phyloP scores from a whole-genome alignment of 2,113 vertebrate genomes.

The Dromaius novaehollandiae region DNA sequence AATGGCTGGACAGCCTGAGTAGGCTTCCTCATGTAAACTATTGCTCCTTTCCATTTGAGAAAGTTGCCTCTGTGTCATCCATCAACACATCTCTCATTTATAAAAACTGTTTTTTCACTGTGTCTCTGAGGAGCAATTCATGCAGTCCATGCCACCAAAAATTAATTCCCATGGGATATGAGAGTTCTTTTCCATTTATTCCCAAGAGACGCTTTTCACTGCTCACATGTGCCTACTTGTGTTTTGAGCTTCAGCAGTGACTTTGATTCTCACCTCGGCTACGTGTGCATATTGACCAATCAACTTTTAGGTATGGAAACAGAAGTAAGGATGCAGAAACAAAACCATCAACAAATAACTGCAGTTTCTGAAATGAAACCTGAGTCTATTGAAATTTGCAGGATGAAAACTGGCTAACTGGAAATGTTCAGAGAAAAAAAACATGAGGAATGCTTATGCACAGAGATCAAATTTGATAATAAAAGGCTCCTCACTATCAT shows the following conservation, averaged over 20 bases:
- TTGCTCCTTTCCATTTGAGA: not conserved
- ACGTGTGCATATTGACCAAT: not conserved
- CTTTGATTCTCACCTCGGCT: not conserved
- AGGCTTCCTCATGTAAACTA: not conserved
- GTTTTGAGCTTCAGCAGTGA: not conserved
- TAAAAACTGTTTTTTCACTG: not conserved
- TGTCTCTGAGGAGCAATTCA: not conserved
- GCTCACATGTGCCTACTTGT: not conserved
- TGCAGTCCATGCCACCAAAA: not conserved
- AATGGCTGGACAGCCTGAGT: not conserved
- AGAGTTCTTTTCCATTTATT: not conserved
- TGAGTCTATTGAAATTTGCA: not conserved
- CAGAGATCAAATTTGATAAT: not conserved
- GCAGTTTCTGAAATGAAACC: not conserved
- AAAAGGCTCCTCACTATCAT: not conserved
- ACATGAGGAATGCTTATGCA: not conserved
- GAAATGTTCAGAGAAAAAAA: not conserved
- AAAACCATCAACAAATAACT: not conserved
- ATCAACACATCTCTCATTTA: not conserved
- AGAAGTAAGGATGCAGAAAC: not conserved
- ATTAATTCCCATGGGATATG: not conserved
- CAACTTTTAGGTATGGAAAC: accelerated
- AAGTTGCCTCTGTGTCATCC: not conserved
- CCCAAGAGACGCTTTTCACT: not conserved
- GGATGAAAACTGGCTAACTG: not conserved